These are phyloP conservation scores for Lagorchestes hirsutus DNA, from an alignment of 2,797 vertebrate species.

Conservation along the genomic window DNA sequence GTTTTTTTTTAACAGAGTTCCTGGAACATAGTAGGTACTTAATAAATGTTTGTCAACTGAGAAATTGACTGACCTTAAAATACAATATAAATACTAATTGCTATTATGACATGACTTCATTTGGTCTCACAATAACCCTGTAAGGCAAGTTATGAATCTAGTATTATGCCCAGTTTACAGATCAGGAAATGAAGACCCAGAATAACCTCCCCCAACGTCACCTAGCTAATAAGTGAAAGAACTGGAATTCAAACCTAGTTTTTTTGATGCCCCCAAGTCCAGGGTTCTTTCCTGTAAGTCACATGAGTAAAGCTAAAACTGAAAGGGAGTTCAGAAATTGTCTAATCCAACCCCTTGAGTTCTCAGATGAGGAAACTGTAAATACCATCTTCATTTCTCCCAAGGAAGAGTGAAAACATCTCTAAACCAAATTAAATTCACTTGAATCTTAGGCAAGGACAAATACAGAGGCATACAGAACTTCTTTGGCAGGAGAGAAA, in stretches of 20 bases:
- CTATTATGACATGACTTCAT: not conserved
- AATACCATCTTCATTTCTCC: not conserved
- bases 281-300: not conserved
- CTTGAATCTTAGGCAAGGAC: not conserved
- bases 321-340: not conserved
- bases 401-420: not conserved
- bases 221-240: not conserved
- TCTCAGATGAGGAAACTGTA: not conserved
- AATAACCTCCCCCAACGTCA: not conserved
- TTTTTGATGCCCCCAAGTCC: not conserved
- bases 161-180: not conserved
- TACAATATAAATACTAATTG: not conserved
- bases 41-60: not conserved
- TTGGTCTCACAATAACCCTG: not conserved
- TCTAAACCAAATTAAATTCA: not conserved
- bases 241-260: not conserved
- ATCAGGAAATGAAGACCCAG: not conserved
- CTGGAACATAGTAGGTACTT: not conserved
- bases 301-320: not conserved
- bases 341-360: not conserved
- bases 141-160: not conserved
- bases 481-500: not conserved
- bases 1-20: not conserved
- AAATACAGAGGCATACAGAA: not conserved
- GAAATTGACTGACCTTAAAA: not conserved